Percentiles rank a stretch among this genome's conserved stretches.
These are phyloP conservation scores for Gymnocheta viridis DNA, from an alignment of 2,888 invertebrate genomes.

Conservation along the genomic window DNA sequence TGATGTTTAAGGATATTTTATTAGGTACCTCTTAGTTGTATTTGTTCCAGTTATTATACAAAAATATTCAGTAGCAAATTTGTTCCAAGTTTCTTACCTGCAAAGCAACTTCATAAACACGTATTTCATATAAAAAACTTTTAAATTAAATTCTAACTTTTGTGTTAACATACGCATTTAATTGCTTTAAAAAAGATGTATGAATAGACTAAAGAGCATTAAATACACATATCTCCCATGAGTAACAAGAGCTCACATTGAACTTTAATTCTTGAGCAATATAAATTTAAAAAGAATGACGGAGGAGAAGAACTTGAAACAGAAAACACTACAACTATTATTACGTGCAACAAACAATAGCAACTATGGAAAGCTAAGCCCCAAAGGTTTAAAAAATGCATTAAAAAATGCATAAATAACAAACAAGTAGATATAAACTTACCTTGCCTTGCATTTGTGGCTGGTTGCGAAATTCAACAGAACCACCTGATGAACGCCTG, in stretches of 20 bases:
- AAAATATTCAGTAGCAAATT: too few species aligned
- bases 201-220: constrained; percentile 15
- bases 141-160: neutral
- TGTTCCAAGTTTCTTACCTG: too few species aligned
- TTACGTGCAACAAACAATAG: constrained; percentile 14
- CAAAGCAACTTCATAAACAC: too few species aligned
- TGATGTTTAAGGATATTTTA: too few species aligned
- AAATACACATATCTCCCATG: constrained; percentile 40
- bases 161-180: neutral
- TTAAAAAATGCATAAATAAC: neutral
- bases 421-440: constrained; percentile 60
- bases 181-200: neutral
- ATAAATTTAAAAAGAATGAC: constrained; percentile 16
- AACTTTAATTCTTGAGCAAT: constrained; percentile 51
- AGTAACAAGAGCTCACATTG: constrained; percentile 34
- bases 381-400: constrained; percentile 23
- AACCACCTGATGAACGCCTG: constrained; percentile 83
- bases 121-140: neutral
- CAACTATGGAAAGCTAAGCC: constrained; percentile 18
- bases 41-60: too few species aligned
- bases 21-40: too few species aligned
- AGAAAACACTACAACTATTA: constrained; percentile 27
- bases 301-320: neutral
- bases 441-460: constrained; percentile 77
- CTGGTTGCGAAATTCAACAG: constrained; percentile 82